Conservation (phyloP, 2,797 vertebrate species). For the Sardinella longiceps region DNA sequence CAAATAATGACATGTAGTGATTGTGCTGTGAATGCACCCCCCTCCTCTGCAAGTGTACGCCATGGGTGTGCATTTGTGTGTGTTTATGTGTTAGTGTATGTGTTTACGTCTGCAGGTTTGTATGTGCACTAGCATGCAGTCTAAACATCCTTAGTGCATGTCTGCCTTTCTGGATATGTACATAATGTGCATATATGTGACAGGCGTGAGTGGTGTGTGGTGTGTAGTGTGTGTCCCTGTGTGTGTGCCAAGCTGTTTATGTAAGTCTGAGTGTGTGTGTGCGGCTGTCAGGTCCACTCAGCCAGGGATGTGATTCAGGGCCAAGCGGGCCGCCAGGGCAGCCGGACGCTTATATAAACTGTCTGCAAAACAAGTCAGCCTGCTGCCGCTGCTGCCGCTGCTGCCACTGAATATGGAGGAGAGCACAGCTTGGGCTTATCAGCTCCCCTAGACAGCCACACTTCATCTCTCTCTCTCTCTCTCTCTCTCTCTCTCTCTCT, state of each 20-base stretch:
- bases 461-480: constrained; percentile 23
- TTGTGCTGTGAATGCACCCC: not conserved
- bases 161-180: not conserved
- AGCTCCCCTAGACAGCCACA: constrained; percentile 15
- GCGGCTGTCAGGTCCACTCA: constrained; percentile 38
- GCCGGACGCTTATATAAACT: constrained; percentile 44
- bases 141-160: not conserved
- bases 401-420: constrained; percentile 30
- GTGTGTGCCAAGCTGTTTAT: constrained; percentile 39
- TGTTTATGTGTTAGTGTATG: constrained; percentile 21
- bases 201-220: constrained; percentile 23
- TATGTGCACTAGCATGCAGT: not conserved
- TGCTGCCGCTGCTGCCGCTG: constrained; percentile 2
- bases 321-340: constrained; percentile 22
- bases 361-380: not conserved
- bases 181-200: constrained; percentile 33
- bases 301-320: constrained; percentile 43
- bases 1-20: not conserved
- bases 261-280: constrained; percentile 40
- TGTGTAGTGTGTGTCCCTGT: constrained; percentile 35
- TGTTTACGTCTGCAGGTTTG: constrained; percentile 19
- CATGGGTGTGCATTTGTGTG: not conserved
- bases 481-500: no score
- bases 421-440: constrained; percentile 30
- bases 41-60: no score